Evolutionary conservation across 2,113 vertebrate species (phyloP), one percentile per base, ranked within the genome.

Genomic region (Gobio gobio): DNA sequence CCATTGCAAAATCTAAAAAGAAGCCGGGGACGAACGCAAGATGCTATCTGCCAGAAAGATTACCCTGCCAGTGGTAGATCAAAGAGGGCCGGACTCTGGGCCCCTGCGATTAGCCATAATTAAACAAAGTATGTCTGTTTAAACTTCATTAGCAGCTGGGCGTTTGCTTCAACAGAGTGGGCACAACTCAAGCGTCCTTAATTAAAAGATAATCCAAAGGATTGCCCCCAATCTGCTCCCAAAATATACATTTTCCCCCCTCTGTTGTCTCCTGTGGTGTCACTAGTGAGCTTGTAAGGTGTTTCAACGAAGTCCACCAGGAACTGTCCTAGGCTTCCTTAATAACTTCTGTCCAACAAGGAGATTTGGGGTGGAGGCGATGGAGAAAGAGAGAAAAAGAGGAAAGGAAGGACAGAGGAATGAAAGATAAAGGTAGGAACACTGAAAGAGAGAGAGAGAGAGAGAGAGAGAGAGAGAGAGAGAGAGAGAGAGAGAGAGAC

Each of bases 91-190:
- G 94, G 95, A 96, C 96, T 96, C 96, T 95, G 96, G 96, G 95
- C 96, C 93, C 94, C 94, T 89, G 95, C 93, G 97, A 98, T 98
- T 98, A 98, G 96, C 94, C 93, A 91, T 98, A 98, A 98, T 98
- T 99, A 98, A 98, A 98, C 98, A 98, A 98, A 98, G 95, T 97
- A 96, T 96, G 96, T 98, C 96, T 97, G 96, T 98, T 98, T 98
- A 98, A 99, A 99, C 96, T 98, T 97, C 97, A 98, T 99, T 99
- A 98, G 94, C 95, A 96, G 94, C 94, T 96, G 96, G 95, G 95
- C 92, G 90, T 97, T 98, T 96, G 95, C 96, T 97, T 94, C 96
- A 97, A 95, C 93, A 99, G 96, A 97, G 94, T 97, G 96, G 94
- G 96, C 96, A 97, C 97, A 97, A 99, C 96, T 98, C 96, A 97